phyloP scores from a whole-genome alignment of 2,888 invertebrate genomes.

The Rhamphomyia laevipes region DNA sequence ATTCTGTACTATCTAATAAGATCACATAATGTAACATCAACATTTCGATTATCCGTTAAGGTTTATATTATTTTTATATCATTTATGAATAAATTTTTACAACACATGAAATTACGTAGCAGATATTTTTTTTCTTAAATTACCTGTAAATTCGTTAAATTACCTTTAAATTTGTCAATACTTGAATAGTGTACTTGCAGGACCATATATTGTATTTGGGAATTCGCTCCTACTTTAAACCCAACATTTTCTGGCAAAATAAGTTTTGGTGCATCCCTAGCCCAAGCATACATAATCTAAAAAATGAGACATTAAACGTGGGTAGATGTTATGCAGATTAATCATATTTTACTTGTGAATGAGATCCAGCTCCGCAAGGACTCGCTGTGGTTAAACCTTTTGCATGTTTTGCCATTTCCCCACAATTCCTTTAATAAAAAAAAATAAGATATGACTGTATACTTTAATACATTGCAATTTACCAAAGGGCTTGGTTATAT shows the following conservation, averaged over 20 bases:
- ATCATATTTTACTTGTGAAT: conserved; percentile 34
- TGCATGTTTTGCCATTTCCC: conserved; percentile 67
- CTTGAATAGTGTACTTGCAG: conserved; percentile 85
- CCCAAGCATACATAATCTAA: conserved; percentile 91
- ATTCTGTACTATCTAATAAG: no score
- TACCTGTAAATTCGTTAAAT: conserved; percentile 37
- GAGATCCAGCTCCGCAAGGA: conserved; percentile 64
- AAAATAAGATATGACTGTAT: conserved; percentile 1
- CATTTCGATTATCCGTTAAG: no score
- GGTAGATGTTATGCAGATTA: background rate
- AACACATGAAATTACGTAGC: no score
- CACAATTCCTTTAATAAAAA: conserved; percentile 63
- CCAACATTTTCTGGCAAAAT: conserved; percentile 77
- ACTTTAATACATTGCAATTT: conserved; percentile 25
- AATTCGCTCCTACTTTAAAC: conserved; percentile 77
- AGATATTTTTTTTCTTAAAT: background rate
- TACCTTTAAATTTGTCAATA: conserved; percentile 49
- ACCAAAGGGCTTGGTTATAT: conserved; percentile 52
- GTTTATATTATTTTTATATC: no score
- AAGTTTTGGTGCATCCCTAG: conserved; percentile 75
- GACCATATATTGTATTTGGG: conserved; percentile 77
- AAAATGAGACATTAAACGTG: conserved; percentile 8
- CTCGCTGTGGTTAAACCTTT: conserved; percentile 45
- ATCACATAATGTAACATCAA: no score
- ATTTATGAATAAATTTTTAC: no score